A percentile compares a stretch with the other conserved stretches of the same genome.
These are phyloP conservation scores for Macrophya annulata DNA, from an alignment of 2,888 invertebrate genomes.

Conservation along the genomic window DNA sequence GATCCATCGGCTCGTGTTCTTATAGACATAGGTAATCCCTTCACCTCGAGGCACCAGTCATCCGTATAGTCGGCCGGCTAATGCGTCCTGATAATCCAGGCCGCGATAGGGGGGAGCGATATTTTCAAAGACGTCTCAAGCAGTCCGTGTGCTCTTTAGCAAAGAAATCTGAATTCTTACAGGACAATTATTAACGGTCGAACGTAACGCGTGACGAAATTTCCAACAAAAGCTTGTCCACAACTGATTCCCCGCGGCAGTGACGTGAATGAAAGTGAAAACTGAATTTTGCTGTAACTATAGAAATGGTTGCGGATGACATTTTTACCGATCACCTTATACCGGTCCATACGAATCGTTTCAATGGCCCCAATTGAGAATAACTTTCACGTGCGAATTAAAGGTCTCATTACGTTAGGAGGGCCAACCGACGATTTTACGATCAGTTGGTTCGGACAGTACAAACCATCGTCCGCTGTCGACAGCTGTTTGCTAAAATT, in stretches of 20 bases:
- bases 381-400: neutral
- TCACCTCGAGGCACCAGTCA: constrained; percentile 4
- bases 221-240: too few relatives aligned
- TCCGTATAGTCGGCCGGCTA: neutral
- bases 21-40: constrained; percentile 11
- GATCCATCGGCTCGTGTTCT: constrained; percentile 10
- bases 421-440: too few relatives aligned
- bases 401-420: too few relatives aligned
- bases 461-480: neutral
- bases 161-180: neutral
- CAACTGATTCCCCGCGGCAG: too few relatives aligned
- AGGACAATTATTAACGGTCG: neutral
- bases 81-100: neutral
- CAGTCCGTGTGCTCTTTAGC: neutral
- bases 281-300: neutral
- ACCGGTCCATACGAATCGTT: neutral
- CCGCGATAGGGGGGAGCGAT: neutral
- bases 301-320: neutral
- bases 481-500: too few relatives aligned
- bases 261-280: neutral
- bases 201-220: neutral
- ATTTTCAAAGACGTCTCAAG: neutral
- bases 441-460: neutral
- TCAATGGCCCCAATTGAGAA: neutral
- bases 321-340: neutral